Conservation (phyloP, 1,140 invertebrate species). For the Zaprionus nigranus region DNA sequence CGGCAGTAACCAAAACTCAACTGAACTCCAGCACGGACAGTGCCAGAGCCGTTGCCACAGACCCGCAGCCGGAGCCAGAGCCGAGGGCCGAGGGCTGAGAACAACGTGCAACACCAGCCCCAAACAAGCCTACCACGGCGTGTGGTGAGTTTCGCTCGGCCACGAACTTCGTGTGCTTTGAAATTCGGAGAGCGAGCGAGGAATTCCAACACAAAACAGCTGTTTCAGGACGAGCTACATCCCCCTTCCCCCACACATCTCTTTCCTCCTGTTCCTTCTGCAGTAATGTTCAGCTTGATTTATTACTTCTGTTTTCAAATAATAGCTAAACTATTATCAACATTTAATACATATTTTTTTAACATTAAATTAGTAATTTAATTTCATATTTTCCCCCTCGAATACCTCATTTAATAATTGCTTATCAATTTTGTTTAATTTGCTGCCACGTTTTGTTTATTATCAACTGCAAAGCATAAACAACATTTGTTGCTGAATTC, state of each 20-base stretch:
- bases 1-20: slow-evolving; percentile 80
- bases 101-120: background rate
- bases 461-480: slow-evolving; percentile 58
- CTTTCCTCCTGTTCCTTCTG: background rate
- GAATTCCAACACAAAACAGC: slow-evolving; percentile 70
- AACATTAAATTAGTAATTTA: background rate
- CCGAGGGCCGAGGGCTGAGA: slow-evolving; percentile 22
- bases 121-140: slow-evolving; percentile 21
- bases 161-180: slow-evolving; percentile 9
- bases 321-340: background rate
- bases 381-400: background rate
- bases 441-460: slow-evolving; percentile 61
- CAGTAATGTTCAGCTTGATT: slow-evolving; percentile 4
- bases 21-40: slow-evolving; percentile 45
- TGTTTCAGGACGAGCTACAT: slow-evolving; percentile 32
- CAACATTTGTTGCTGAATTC: slow-evolving; percentile 81
- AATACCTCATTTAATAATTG: background rate
- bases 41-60: background rate
- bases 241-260: background rate
- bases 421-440: background rate
- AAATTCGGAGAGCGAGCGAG: slow-evolving; percentile 56
- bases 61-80: slow-evolving; percentile 11
- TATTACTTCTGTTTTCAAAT: slow-evolving; percentile 3
- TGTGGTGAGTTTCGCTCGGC: slow-evolving; percentile 62
- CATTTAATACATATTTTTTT: background rate